phyloP scores from a whole-genome alignment of 2,888 invertebrate genomes.

The Psylliodes chrysocephalus region DNA sequence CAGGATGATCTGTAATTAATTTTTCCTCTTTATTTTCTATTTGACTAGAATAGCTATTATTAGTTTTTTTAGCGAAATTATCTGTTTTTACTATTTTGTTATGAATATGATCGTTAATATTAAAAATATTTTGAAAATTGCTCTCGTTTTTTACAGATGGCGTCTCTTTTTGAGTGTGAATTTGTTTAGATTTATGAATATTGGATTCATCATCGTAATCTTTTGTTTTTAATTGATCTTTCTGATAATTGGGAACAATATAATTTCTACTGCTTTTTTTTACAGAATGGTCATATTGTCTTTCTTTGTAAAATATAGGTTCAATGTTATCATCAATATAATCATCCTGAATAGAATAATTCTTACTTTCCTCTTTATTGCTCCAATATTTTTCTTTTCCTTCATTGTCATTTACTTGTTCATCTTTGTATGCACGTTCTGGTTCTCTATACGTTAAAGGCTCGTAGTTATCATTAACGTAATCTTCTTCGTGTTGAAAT shows the following conservation, averaged over 20 bases:
- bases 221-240: neutral
- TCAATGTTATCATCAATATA: constrained; percentile 41
- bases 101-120: constrained; percentile 5
- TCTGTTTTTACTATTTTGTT: neutral
- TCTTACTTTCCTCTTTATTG: constrained; percentile 18
- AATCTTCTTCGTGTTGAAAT: constrained; percentile 49
- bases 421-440: constrained; percentile 1
- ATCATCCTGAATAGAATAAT: constrained; percentile 24
- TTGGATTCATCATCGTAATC: neutral
- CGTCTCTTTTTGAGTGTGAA: neutral
- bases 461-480: constrained; percentile 61
- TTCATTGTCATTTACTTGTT: constrained; percentile 6
- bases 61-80: neutral
- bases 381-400: neutral
- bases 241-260: neutral
- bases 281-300: neutral
- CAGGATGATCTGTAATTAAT: neutral
- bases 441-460: constrained; percentile 45
- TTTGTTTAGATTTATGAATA: neutral
- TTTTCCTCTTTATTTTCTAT: neutral
- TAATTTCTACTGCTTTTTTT: neutral
- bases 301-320: constrained; percentile 37
- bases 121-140: neutral
- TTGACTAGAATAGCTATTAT: constrained; percentile 15
- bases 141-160: too few species aligned